Evolutionary conservation across 2,113 vertebrate species (phyloP), one percentile per base, ranked within the genome.

Genomic region (Boleophthalmus pectinirostris): DNA sequence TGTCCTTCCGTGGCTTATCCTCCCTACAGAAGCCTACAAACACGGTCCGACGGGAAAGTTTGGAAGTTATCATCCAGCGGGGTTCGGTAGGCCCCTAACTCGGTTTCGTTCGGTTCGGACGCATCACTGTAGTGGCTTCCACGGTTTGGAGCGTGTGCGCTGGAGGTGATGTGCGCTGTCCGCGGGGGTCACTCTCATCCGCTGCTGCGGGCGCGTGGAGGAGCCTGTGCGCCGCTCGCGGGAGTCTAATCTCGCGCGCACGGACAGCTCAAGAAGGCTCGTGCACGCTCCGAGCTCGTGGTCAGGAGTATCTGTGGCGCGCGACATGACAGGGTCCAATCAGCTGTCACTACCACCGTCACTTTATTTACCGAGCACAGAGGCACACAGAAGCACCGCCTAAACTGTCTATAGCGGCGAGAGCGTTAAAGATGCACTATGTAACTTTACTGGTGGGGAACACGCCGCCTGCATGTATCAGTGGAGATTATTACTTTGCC

Each of bases 171-270:
- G 79, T 5, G 58, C 58, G 29, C 51, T 51, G 25, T 72, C 3
- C 71, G 60, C 25, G 9, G 66, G 78, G 73, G 60, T 81, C 82
- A 9, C 75, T 29, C 51, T 81, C 80, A 60, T 60, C 70, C 43
- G 65, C n/a, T 43, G 9, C 38, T 43, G 38, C 38, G 11, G 38
- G 51, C 33, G 57, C 14, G 14, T 60, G 57, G 58, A 61, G n/a
- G n/a, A 3, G 75, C 38, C 29, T 43, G 15, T 21, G 21, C 20
- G 53, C n/a, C n/a, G n/a, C n/a, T n/a, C n/a, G 20, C 23, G 67
- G n/a, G 4, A 33, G 60, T 51, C 56, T 89, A 87, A 87, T 81
- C 83, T 66, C 63, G 74, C 85, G 77, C 29, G 80, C 87, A 81
- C 80, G 73, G 18, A 68, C 21, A 21, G 14, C 57, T 60, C 77